These are phyloP conservation scores for Apaloderma vittatum DNA, from an alignment of 2,113 vertebrate genomes.

Conservation along the genomic window DNA sequence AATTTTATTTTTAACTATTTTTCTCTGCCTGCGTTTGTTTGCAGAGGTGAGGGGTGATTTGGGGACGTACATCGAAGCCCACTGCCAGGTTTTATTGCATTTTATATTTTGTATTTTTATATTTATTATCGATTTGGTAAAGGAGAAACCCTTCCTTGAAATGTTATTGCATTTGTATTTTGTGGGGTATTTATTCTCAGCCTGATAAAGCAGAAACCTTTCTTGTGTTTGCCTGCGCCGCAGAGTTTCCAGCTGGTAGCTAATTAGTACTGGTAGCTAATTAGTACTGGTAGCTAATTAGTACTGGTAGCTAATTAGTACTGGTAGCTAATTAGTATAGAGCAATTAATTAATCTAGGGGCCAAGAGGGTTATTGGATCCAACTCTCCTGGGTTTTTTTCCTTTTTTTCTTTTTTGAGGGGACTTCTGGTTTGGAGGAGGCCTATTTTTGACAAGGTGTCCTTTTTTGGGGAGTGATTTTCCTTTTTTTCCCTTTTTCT, in stretches of 20 bases:
- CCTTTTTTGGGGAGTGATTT: background rate
- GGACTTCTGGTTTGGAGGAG: too few relatives aligned
- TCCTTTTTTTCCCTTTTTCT: too few relatives aligned
- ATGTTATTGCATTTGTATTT: fast-evolving
- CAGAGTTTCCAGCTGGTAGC: background rate
- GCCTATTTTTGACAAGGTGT: too few relatives aligned
- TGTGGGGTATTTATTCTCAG: background rate
- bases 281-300: background rate
- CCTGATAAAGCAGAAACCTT: background rate
- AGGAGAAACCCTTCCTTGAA: background rate
- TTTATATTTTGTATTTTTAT: background rate
- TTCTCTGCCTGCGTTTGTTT: background rate
- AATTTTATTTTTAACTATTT: background rate
- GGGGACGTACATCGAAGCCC: too few relatives aligned
- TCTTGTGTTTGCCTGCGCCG: fast-evolving
- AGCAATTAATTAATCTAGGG: background rate
- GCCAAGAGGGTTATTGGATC: background rate
- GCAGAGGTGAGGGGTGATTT: background rate
- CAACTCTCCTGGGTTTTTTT: background rate
- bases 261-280: background rate
- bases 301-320: background rate
- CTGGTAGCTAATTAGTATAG: background rate
- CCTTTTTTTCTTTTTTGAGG: too few relatives aligned
- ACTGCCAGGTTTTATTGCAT: fast-evolving
- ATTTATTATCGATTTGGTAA: background rate